Evolutionary conservation across 2,113 vertebrate species (phyloP).

Genomic region (Glaucidium brasilianum): DNA sequence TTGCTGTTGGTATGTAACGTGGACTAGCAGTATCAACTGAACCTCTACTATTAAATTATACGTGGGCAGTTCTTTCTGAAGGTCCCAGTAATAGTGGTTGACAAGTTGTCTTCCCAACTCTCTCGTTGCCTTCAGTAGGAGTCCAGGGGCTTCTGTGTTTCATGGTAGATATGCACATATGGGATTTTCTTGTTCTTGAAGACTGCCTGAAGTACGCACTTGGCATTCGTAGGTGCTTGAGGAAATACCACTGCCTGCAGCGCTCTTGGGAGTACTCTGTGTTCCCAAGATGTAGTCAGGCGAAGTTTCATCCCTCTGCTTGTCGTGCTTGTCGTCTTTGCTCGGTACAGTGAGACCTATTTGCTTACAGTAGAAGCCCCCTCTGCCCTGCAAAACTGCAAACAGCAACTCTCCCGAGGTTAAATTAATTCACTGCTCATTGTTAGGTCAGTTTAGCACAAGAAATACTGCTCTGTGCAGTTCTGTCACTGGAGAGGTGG

Average conservation of each 20-base stretch:
- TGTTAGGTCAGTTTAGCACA: not conserved
- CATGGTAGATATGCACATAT: accelerated
- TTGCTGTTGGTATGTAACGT: not conserved
- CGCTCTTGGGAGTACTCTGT: not conserved
- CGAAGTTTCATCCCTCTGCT: not conserved
- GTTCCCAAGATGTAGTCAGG: not conserved
- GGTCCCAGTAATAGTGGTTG: not conserved
- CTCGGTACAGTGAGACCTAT: not conserved
- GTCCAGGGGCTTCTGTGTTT: not conserved
- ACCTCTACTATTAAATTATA: not conserved
- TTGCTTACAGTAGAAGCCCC: not conserved
- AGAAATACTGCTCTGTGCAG: not conserved
- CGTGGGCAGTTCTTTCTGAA: not conserved
- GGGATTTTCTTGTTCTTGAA: not conserved
- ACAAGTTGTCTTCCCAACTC: not conserved
- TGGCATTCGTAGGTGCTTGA: not conserved
- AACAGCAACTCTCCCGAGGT: not conserved
- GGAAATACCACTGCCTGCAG: not conserved
- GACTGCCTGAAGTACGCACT: not conserved
- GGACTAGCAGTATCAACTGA: not conserved
- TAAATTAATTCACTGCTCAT: not conserved
- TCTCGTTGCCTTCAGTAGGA: not conserved
- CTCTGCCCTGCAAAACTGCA: not conserved
- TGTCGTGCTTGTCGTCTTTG: not conserved
- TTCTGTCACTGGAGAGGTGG: not conserved